A percentile compares a stretch with the other conserved stretches of the same genome.
phyloP scores from a whole-genome alignment of 1,140 invertebrate genomes.

The Meteorus sp. region DNA sequence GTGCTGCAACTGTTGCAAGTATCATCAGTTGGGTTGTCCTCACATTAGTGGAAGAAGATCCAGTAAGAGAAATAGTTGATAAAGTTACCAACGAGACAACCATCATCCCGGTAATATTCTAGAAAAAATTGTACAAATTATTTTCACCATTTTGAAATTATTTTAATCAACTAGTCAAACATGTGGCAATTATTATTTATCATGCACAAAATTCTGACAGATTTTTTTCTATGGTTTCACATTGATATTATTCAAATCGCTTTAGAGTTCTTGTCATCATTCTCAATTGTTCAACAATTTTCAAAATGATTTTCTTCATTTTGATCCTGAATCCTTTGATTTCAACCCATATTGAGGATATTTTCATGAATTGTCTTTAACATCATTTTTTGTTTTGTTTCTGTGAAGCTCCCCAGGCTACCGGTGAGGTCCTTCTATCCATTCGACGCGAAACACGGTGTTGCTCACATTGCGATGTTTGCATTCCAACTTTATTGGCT shows the following conservation, averaged over 20 bases:
- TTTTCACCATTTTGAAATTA: no score
- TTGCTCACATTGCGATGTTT: slow-evolving; percentile 68
- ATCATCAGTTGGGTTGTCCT: slow-evolving; percentile 71
- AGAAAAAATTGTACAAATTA: no score
- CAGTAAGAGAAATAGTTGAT: slow-evolving; percentile 67
- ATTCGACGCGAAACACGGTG: slow-evolving; percentile 69
- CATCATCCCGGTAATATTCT: slow-evolving; percentile 59
- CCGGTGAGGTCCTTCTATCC: slow-evolving; percentile 77
- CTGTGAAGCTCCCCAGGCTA: slow-evolving; percentile 65
- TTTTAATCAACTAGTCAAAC: no score
- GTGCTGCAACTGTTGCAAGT: slow-evolving; percentile 63
- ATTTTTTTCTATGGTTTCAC: no score
- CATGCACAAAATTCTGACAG: no score
- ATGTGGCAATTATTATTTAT: no score
- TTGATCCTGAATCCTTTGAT: no score
- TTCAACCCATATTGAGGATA: background rate
- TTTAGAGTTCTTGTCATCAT: no score
- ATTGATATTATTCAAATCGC: no score
- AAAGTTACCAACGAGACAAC: slow-evolving; percentile 74
- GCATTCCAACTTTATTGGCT: slow-evolving; percentile 77
- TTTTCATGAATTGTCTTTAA: slow-evolving; percentile 3
- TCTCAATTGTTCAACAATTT: no score
- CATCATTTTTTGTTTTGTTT: background rate
- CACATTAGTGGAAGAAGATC: slow-evolving; percentile 78
- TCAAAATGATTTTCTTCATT: no score